Conservation (phyloP, 2,888 invertebrate species). For the Idaea dimidiata region DNA sequence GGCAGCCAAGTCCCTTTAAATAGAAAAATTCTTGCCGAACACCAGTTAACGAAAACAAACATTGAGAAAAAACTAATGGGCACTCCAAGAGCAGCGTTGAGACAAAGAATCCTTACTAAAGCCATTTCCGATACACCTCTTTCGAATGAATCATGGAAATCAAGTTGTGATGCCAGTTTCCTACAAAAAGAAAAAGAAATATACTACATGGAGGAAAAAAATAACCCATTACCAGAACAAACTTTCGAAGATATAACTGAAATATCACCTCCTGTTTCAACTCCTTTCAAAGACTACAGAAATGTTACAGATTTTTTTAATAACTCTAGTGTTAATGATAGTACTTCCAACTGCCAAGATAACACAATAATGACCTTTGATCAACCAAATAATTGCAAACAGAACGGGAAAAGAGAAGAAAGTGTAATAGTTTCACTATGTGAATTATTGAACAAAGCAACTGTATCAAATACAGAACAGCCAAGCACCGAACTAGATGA, state of each 20-base stretch:
- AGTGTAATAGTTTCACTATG: constrained; percentile 65
- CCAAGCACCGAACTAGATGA: constrained; percentile 46
- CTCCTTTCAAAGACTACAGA: constrained; percentile 65
- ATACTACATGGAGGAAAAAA: constrained; percentile 50
- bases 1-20: constrained; percentile 14
- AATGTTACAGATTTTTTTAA: constrained; percentile 58
- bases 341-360: constrained; percentile 48
- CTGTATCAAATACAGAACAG: constrained; percentile 42
- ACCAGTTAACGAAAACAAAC: constrained; percentile 17
- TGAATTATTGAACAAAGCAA: constrained; percentile 59
- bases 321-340: constrained; percentile 45
- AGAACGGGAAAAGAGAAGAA: constrained; percentile 52
- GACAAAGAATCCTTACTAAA: constrained; percentile 25
- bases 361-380: constrained; percentile 66
- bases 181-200: constrained; percentile 64
- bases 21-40: constrained; percentile 5
- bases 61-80: constrained; percentile 15
- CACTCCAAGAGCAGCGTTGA: constrained; percentile 23
- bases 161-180: constrained; percentile 65
- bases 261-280: constrained; percentile 58
- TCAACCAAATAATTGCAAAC: constrained; percentile 35
- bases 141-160: constrained; percentile 60
- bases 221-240: constrained; percentile 38
- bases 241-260: constrained; percentile 55
- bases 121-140: constrained; percentile 49